Conservation (phyloP, 2,113 vertebrate genomes). For the Labeo catla region DNA sequence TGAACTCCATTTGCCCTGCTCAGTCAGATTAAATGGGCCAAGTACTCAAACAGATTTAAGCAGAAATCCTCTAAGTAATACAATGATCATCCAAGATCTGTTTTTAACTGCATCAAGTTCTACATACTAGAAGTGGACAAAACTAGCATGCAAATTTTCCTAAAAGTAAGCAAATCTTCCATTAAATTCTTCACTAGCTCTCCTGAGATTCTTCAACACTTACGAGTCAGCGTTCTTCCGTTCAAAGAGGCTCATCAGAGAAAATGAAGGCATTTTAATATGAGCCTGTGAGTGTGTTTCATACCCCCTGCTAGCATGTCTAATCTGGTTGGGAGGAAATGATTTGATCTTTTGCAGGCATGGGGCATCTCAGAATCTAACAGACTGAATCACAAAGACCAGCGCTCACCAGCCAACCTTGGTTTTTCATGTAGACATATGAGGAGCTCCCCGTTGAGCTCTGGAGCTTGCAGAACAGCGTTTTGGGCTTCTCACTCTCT, state of each 20-base stretch:
- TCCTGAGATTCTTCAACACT: background rate
- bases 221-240: slow-evolving; percentile 24
- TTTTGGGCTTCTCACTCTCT: slow-evolving; percentile 51
- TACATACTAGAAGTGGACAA: background rate
- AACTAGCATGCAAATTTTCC: slow-evolving; percentile 3
- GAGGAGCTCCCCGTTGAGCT: slow-evolving; percentile 40
- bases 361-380: slow-evolving; percentile 62
- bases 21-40: slow-evolving; percentile 67
- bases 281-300: slow-evolving; percentile 41
- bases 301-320: slow-evolving; percentile 52
- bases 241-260: slow-evolving; percentile 58
- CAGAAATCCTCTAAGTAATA: slow-evolving; percentile 55
- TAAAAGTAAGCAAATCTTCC: background rate
- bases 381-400: slow-evolving; percentile 54
- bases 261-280: slow-evolving; percentile 61
- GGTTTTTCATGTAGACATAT: slow-evolving; percentile 52
- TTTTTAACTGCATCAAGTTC: background rate
- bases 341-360: slow-evolving; percentile 67
- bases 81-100: background rate
- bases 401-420: slow-evolving; percentile 59
- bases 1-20: slow-evolving; percentile 60
- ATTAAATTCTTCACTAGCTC: background rate
- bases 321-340: slow-evolving; percentile 63
- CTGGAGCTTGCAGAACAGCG: slow-evolving; percentile 56
- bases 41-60: slow-evolving; percentile 62